phyloP scores from a whole-genome alignment of 35 echinoderm and acorn worm species.

The Strongylocentrotus purpuratus region DNA sequence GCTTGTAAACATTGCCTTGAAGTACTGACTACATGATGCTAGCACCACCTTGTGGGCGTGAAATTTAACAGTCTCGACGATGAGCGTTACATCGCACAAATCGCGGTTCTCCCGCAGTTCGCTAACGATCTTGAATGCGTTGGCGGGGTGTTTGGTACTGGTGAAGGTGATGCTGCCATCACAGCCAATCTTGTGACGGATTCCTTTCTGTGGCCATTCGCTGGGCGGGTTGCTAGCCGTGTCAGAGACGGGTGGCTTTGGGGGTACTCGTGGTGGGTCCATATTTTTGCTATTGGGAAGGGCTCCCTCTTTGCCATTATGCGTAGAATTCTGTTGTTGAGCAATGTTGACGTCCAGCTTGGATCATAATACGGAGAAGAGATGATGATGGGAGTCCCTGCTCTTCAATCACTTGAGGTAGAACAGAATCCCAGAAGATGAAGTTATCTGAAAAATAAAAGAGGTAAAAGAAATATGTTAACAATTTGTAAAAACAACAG shows the following conservation, averaged over 20 bases:
- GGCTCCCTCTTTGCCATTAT: conserved; percentile 66
- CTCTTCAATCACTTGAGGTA: neutral
- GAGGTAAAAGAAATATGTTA: neutral
- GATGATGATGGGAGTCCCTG: neutral
- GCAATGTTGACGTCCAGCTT: conserved; percentile 49
- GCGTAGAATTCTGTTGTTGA: conserved; percentile 48
- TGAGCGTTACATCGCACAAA: conserved; percentile 86
- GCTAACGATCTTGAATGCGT: conserved; percentile 82
- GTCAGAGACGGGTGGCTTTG: neutral
- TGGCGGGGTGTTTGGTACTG: conserved; percentile 65
- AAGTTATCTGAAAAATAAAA: neutral
- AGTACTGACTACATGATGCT: conserved; percentile 92
- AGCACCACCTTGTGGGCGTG: conserved; percentile 86
- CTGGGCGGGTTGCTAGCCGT: conserved; percentile 39
- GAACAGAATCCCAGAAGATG: neutral
- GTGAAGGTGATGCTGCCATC: conserved; percentile 78
- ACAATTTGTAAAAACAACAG: neutral
- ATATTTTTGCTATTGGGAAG: conserved; percentile 54
- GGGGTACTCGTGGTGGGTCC: conserved; percentile 39
- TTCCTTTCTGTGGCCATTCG: conserved; percentile 30
- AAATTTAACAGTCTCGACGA: conserved; percentile 85
- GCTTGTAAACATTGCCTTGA: conserved; percentile 93
- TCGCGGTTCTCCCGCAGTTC: conserved; percentile 78
- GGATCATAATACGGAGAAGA: conserved; percentile 14
- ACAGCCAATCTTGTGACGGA: conserved; percentile 37